phyloP scores from a whole-genome alignment of 2,888 invertebrate genomes.

The Ophion ellenae region DNA sequence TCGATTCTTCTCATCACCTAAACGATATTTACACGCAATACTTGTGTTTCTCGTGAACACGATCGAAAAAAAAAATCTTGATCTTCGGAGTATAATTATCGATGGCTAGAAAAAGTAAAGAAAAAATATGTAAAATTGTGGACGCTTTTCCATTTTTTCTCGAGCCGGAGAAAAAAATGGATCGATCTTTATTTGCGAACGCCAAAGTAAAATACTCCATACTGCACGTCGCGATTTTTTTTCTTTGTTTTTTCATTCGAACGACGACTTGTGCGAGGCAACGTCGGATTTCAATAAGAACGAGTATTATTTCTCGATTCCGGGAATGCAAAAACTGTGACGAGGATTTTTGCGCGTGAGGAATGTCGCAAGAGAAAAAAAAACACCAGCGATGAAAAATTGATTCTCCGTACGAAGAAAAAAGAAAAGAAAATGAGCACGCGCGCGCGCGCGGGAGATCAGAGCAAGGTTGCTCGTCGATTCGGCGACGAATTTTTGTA shows the following conservation, averaged over 20 bases:
- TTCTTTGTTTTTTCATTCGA: conserved; percentile 4
- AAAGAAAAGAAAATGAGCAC: conserved; percentile 18
- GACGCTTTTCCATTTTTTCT: conserved; percentile 30
- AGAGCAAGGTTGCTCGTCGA: conserved; percentile 57
- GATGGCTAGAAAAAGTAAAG: not conserved
- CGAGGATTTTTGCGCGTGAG: conserved; percentile 8
- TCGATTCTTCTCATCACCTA: conserved; percentile 28
- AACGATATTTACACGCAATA: conserved; percentile 68
- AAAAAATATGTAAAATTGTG: conserved; percentile 49
- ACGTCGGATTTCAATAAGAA: conserved; percentile 1
- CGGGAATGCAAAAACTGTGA: conserved; percentile 39
- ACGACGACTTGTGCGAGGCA: conserved; percentile 58
- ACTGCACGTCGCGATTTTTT: conserved; percentile 8
- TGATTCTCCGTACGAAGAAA: not conserved
- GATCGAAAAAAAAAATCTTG: conserved; percentile 35
- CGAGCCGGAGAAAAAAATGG: not conserved
- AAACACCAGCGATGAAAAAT: not conserved
- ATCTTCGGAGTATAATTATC: conserved; percentile 5
- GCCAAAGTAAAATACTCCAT: not conserved
- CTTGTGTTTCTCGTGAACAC: conserved; percentile 17
- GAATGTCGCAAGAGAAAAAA: not conserved
- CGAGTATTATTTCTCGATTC: conserved; percentile 16
- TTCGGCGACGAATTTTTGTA: conserved; percentile 48
- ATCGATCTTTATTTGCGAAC: not conserved
- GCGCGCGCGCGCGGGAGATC: conserved; percentile 55